Evolutionary conservation across 1,140 invertebrate species (phyloP).

Genomic region (Oppia nitens): DNA sequence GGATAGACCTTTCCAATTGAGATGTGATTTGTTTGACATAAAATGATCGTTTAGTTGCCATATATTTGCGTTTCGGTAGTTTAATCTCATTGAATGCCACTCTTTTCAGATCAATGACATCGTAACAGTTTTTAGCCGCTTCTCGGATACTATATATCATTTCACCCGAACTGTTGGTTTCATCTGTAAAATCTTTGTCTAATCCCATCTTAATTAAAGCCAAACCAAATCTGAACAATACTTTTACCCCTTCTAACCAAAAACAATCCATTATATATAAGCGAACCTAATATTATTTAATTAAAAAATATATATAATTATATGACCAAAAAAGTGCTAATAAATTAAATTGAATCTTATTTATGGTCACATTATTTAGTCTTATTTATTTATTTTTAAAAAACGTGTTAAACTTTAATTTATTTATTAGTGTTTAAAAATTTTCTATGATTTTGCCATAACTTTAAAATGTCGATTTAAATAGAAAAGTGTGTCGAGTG

Average conservation of each 20-base stretch:
- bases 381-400: no score
- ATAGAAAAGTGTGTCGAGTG: no score
- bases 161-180: neutral
- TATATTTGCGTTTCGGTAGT: neutral
- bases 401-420: no score
- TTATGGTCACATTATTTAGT: no score
- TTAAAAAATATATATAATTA: no score
- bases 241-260: constrained; percentile 11
- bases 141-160: neutral
- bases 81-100: neutral
- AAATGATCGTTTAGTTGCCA: neutral
- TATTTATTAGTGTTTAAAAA: no score
- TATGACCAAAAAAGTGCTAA: no score
- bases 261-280: constrained; percentile 8
- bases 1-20: neutral
- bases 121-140: neutral
- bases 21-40: constrained; percentile 2
- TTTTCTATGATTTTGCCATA: no score
- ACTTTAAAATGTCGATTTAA: no score
- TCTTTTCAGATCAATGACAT: neutral
- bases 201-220: constrained; percentile 6
- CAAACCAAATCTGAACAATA: constrained; percentile 7
- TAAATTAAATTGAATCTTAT: no score
- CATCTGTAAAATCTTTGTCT: neutral
- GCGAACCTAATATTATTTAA: constrained; percentile 1